Percentiles rank a stretch among this genome's conserved stretches.
Conservation (phyloP, 1,140 invertebrate species). For the Popillia japonica region DNA sequence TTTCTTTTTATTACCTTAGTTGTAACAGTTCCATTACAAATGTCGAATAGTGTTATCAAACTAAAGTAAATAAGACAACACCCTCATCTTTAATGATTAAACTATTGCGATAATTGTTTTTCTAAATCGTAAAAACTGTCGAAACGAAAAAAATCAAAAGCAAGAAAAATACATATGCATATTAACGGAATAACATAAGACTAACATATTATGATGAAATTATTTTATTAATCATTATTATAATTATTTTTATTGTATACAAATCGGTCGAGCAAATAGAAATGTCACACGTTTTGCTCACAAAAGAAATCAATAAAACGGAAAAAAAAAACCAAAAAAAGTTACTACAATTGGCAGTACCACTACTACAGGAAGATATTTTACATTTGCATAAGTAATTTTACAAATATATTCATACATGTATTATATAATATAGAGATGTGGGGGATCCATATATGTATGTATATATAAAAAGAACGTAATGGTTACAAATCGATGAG, state of each 20-base stretch:
- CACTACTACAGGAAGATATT: conserved; percentile 34
- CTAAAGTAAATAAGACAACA: conserved; percentile 38
- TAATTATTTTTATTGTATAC: conserved; percentile 6
- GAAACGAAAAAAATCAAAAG: neutral
- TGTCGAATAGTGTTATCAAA: conserved; percentile 44
- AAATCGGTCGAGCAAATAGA: conserved; percentile 20
- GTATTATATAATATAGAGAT: conserved; percentile 33
- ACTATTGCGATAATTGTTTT: conserved; percentile 43
- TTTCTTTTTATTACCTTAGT: conserved; percentile 39
- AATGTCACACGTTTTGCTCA: conserved; percentile 25
- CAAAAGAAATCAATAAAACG: neutral
- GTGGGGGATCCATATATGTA: neutral
- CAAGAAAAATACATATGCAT: neutral
- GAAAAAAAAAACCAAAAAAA: neutral
- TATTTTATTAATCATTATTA: conserved; percentile 38
- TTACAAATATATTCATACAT: conserved; percentile 33
- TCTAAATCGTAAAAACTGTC: conserved; percentile 39
- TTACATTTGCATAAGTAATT: conserved; percentile 27
- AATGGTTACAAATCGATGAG: conserved; percentile 5
- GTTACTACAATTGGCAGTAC: conserved; percentile 31
- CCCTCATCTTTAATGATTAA: conserved; percentile 28
- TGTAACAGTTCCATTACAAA: conserved; percentile 45
- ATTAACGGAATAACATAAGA: conserved; percentile 14
- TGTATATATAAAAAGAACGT: conserved; percentile 1
- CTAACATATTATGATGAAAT: conserved; percentile 39